Evolutionary conservation across 53 echinoderm and acorn worm genomes (phyloP).

Genomic region (Apostichopus leukothele): DNA sequence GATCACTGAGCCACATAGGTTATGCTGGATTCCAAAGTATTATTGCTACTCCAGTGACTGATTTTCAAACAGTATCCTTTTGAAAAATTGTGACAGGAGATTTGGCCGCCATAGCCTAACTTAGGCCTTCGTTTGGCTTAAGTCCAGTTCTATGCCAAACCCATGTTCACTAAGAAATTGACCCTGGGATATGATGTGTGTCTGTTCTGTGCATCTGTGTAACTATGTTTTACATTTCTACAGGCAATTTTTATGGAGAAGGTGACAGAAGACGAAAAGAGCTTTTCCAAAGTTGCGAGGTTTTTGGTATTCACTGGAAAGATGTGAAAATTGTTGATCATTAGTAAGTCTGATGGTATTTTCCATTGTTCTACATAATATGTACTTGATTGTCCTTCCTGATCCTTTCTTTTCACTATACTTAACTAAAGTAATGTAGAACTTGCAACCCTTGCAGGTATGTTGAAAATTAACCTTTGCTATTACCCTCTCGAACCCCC

Average conservation of each 20-base stretch:
- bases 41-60: too few relatives aligned
- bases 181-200: too few relatives aligned
- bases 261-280: constrained; percentile 78
- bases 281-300: constrained; percentile 67
- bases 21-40: too few relatives aligned
- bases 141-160: too few relatives aligned
- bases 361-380: constrained; percentile 47
- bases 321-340: constrained; percentile 68
- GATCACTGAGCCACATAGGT: too few relatives aligned
- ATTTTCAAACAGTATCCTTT: too few relatives aligned
- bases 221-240: background rate
- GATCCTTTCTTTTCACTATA: background rate
- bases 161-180: too few relatives aligned
- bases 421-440: background rate
- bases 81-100: too few relatives aligned
- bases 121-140: too few relatives aligned
- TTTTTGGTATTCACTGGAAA: constrained; percentile 65
- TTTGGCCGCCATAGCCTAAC: too few relatives aligned
- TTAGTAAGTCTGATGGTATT: constrained; percentile 50
- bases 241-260: constrained; percentile 71
- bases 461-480: background rate
- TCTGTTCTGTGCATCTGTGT: too few relatives aligned
- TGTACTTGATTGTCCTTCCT: background rate
- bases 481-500: background rate
- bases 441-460: background rate